Base-by-base conservation (phyloP, 2,113 vertebrate species). In the Cyanocitta stelleri region DNA sequence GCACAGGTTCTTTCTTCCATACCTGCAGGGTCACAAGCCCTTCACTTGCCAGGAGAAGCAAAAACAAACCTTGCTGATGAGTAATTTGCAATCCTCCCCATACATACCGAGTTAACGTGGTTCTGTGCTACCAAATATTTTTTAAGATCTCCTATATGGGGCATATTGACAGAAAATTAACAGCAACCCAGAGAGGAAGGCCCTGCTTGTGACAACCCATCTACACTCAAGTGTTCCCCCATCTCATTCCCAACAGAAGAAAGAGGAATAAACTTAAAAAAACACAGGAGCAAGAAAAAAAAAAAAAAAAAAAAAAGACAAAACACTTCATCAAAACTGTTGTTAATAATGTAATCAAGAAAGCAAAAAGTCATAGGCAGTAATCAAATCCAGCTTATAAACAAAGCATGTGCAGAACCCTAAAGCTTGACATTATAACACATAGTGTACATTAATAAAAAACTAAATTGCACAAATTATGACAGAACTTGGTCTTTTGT, bases 41-140 rank as follows among this genome's bases (percentile, higher is more conserved):
- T 32, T 39, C 39, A 16, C 13, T 72, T 64, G 39, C 19, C 44
- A 68, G 16, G 7, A 90, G 39, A 52, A 58, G 7, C 17, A 63
- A 51, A 76, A 87, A 32, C 10, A 46, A 87, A 51, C 41, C n/a
- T 59, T 68, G 30, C 12, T 52, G 67, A 46, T 11, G 3, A 73
- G 10, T 44, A 66, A 52, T 32, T 23, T 73, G 24, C 35, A 59
- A 21, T 51, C 18, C 35, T 58, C 63, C 51, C 68, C 35, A 41
- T 3, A 9, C 19, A 61, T 35, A 39, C 8, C 0, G 7, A 44
- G 16, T 22, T 58, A 37, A n/a, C 0, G 0, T 16, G 16, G 14
- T 46, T 27, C 51, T 51, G 21, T 18, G 48, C 56, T 77, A 39
- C 11, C 26, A 67, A 48, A 9, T 44, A 23, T 19, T 66, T 75